Base-by-base conservation (phyloP, 2,797 vertebrate genomes). In the Gadopsis bispinosus region DNA sequence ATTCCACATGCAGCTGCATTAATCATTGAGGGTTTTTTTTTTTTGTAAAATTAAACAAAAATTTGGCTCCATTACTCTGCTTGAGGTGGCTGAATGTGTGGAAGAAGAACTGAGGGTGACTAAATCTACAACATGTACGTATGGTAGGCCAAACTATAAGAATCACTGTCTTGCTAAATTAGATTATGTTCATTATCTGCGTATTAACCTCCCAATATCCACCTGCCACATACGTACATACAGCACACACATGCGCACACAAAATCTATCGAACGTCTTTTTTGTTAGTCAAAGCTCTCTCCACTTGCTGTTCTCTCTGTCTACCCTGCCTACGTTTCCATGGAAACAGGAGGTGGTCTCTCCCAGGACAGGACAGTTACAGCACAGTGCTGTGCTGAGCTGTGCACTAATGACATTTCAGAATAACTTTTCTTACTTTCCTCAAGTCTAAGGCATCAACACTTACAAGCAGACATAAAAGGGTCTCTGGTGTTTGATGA, bases 341-440 rank as follows among this genome's bases (percentile, higher is more conserved):
- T 96, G 94, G 95, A 93, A 95, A 96, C 95, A 91, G 83, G 92
- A 94, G 91, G 88, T 88, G 89, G 89, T 94, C 90, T 94, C 91
- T 91, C 91, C 83, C 86, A 91, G 90, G 92, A 88, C 87, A 69
- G 77, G 92, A 90, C 88, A 84, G 91, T 91, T 85, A 73, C 88
- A 90, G 87, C 90, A 88, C 87, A 79, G 87, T 81, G 84, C 90
- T 89, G 80, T 88, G 87, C 92, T 91, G 89, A 93, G 91, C 81
- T 87, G 73, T 89, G 84, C 85, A 79, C 90, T 92, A 92, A 94
- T 93, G 92, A 93, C 93, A 93, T 93, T 93, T 92, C 77, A 81
- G 85, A 87, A 82, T 89, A 91, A 93, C 90, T 93, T 91, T 90
- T 89, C 83, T 74, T 87, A 75, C 80, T 77, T 73, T 87, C 60